These are phyloP conservation scores for Proisotoma minuta DNA, from an alignment of 2,888 invertebrate species.

Conservation along the genomic window DNA sequence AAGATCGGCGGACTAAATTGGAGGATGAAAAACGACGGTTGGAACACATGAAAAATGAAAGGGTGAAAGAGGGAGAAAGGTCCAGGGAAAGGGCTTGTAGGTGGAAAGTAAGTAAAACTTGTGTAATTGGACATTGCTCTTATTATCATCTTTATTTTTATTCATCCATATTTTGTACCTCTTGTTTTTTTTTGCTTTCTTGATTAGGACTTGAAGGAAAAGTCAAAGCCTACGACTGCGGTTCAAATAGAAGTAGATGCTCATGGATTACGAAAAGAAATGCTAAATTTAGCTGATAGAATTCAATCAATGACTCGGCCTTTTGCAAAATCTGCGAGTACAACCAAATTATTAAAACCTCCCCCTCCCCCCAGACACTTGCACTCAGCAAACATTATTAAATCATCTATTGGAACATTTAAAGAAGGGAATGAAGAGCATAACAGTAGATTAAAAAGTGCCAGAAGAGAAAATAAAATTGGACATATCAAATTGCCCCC, in stretches of 20 bases:
- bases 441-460: too few species aligned
- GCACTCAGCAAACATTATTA: too few species aligned
- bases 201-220: neutral
- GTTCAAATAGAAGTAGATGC: neutral
- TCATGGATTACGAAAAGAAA: neutral
- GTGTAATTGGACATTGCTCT: too few species aligned
- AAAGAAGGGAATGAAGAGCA: too few species aligned
- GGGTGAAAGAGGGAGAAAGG: constrained; percentile 30
- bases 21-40: constrained; percentile 32
- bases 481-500: too few species aligned
- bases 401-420: too few species aligned
- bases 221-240: neutral
- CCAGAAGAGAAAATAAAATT: too few species aligned
- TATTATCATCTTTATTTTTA: too few species aligned
- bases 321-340: neutral
- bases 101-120: too few species aligned
- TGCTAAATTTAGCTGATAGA: neutral
- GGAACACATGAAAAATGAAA: constrained; percentile 23
- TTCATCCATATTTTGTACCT: neutral
- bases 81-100: constrained; percentile 14
- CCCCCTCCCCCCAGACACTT: too few species aligned
- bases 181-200: neutral
- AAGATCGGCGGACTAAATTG: constrained; percentile 26
- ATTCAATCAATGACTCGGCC: neutral
- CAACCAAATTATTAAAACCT: too few species aligned